Conservation (phyloP, 2,113 vertebrate species). For the Columbina picui region DNA sequence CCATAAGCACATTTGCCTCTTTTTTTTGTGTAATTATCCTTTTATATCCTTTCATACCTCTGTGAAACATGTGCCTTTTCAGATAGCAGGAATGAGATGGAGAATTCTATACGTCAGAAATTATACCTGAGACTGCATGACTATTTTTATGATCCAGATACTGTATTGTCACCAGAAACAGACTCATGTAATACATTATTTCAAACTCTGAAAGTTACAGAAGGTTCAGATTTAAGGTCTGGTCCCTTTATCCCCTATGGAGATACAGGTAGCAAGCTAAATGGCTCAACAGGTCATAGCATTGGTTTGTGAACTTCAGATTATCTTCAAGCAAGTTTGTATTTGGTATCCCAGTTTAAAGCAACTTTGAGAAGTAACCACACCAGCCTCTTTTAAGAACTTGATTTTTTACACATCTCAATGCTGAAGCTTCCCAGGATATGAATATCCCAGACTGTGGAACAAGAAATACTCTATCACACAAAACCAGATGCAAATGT, state of each 20-base stretch:
- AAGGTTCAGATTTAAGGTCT: background rate
- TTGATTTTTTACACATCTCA: background rate
- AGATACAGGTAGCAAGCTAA: background rate
- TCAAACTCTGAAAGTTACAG: background rate
- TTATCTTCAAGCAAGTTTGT: background rate
- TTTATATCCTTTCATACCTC: conserved; percentile 24
- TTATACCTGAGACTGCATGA: background rate
- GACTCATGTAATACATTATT: background rate
- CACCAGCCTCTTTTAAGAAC: background rate
- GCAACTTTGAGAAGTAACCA: background rate
- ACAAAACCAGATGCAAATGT: conserved; percentile 9
- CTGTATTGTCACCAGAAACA: background rate
- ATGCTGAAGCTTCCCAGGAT: background rate
- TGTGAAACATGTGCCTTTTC: background rate
- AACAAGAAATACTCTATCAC: background rate
- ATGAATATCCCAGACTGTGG: background rate
- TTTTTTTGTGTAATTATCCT: conserved; percentile 37
- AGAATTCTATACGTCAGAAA: background rate
- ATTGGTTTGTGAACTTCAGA: background rate
- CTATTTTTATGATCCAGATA: background rate
- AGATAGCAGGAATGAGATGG: background rate
- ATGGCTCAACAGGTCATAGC: background rate
- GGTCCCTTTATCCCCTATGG: background rate
- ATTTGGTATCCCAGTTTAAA: background rate
- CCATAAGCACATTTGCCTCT: background rate